Base-by-base conservation (phyloP, 1,140 invertebrate genomes). In the Polypedilum pembai region DNA sequence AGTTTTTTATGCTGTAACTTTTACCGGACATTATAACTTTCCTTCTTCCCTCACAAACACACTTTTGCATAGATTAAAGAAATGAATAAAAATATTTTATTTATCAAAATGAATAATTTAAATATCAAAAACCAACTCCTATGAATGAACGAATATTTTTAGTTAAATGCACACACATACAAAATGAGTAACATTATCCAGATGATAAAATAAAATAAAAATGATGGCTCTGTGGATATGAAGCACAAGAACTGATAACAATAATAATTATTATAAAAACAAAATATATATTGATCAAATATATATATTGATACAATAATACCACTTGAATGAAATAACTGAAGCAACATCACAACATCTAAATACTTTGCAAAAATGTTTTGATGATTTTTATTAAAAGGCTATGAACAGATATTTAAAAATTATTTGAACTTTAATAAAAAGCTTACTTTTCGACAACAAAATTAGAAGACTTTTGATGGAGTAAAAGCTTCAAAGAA, bases 201-300 rank as follows among this genome's bases (percentile, higher is more conserved):
- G 65, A 69, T 18, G 17, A 69, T 56, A 56, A 56, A 56, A n/a
- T 4, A 56, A 56, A n/a, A 56, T 56, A 12, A 56, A 45, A 56
- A 56, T 33, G 24, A 33, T 56, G 20, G 17, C 65, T 69, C 65
- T 69, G 65, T 20, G 65, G 65, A 69, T 66, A 8, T 20, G n/a
- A 56, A 15, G 17, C 17, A 69, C 65, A 69, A 69, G 45, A 56
- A 56, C 45, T 56, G 45, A 56, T 56, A 56, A 56, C 45, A 69
- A 69, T 69, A 69, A 69, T 21, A 69, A 69, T 69, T 18, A 56
- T 56, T n/a, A n/a, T 56, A n/a, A 56, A n/a, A 56, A 56, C 45
- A 56, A 56, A 69, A 69, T 69, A 69, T 20, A 69, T 69, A 69
- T 20, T n/a, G 7, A 65, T 66, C 1, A 66, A 20, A 69, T 3